A percentile compares a stretch with the other conserved stretches of the same genome.
Evolutionary conservation across 2,113 vertebrate genomes (phyloP).

Genomic region (Poicephalus gulielmi): DNA sequence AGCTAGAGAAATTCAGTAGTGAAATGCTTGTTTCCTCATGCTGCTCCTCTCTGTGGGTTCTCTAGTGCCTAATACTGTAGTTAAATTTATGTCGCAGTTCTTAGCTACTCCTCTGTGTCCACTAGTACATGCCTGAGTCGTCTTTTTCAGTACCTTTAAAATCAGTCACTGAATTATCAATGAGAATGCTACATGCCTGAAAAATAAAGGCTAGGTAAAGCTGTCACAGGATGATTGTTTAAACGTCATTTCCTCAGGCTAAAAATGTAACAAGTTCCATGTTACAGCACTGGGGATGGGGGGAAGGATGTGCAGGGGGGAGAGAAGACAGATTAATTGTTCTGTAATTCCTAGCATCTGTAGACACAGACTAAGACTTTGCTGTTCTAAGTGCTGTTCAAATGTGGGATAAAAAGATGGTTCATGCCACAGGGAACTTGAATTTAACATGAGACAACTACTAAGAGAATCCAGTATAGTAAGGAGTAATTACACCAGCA

Average conservation of each 20-base stretch:
- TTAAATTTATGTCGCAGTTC: neutral
- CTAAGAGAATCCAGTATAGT: neutral
- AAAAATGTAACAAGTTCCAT: neutral
- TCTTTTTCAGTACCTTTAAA: neutral
- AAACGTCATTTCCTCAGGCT: conserved; percentile 20
- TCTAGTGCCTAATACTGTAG: neutral
- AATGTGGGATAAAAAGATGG: neutral
- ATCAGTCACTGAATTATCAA: conserved; percentile 1
- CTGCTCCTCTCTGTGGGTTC: neutral
- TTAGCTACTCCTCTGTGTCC: neutral
- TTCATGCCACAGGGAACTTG: neutral
- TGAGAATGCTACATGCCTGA: neutral
- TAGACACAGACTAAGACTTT: neutral
- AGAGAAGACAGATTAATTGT: neutral
- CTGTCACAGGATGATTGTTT: neutral
- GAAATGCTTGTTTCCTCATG: neutral
- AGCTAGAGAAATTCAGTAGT: neutral
- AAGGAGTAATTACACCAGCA: neutral
- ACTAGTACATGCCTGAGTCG: neutral
- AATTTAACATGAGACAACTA: conserved; percentile 25
- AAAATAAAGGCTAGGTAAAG: neutral
- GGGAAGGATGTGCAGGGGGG: neutral
- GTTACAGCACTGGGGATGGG: neutral
- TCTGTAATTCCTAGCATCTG: neutral
- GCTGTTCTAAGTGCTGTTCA: neutral